These are phyloP conservation scores for Pseudocheirus occidentalis DNA, from an alignment of 2,797 vertebrate species.

Conservation along the genomic window DNA sequence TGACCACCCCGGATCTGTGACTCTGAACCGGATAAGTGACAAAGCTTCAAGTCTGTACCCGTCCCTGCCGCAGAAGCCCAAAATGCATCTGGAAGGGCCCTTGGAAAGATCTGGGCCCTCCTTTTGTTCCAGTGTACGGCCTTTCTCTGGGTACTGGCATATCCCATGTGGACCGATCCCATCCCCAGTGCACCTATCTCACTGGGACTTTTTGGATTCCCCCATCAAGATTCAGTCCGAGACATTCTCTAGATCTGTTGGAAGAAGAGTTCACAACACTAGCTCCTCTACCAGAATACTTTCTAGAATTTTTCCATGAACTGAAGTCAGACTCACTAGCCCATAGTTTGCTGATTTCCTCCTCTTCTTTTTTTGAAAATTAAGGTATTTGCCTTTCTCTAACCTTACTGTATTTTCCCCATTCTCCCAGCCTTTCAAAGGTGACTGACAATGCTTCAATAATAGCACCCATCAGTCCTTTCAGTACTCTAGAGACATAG, in stretches of 20 bases:
- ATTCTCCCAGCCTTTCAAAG: too few relatives aligned
- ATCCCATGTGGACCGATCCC: too few relatives aligned
- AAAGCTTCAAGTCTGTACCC: neutral
- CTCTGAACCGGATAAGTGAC: neutral
- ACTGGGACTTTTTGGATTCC: neutral
- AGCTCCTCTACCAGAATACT: neutral
- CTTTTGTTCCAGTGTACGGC: neutral
- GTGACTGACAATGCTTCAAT: too few relatives aligned
- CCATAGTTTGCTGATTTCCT: too few relatives aligned
- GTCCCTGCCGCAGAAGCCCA: neutral
- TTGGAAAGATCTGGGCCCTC: neutral
- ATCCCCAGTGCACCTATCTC: neutral
- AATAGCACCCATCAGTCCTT: too few relatives aligned
- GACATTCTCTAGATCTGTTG: neutral
- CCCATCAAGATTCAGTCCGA: neutral
- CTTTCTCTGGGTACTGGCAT: too few relatives aligned
- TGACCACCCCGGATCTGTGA: neutral
- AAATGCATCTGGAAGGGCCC: neutral
- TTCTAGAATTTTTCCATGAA: neutral
- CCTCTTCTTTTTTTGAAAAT: too few relatives aligned
- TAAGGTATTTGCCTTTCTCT: too few relatives aligned
- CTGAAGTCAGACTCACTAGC: neutral
- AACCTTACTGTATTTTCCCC: too few relatives aligned
- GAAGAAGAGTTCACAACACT: neutral
- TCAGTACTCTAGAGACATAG: too few relatives aligned